Evolutionary conservation across 2,888 invertebrate species (phyloP).

Genomic region (Yponomeuta cagnagella): DNA sequence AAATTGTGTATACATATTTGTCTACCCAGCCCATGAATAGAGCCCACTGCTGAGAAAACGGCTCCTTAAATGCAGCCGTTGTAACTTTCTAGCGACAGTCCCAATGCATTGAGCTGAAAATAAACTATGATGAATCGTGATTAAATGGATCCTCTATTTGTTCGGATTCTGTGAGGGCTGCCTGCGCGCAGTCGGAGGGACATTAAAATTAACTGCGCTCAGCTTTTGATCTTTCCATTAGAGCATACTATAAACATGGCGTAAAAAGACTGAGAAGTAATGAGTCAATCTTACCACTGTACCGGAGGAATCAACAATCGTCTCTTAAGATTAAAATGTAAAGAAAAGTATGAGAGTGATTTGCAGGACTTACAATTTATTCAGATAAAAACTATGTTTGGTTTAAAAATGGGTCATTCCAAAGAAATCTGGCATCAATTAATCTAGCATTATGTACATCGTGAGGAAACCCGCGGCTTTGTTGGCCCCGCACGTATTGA

Average conservation of each 20-base stretch:
- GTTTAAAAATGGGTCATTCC: no score
- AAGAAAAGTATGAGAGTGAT: not conserved
- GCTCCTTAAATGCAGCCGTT: not conserved
- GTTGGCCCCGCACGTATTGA: no score
- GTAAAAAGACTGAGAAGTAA: constrained; percentile 55
- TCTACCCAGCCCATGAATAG: no score
- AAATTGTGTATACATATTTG: no score
- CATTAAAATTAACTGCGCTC: constrained; percentile 72
- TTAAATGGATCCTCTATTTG: constrained; percentile 40
- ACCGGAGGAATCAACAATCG: constrained; percentile 23
- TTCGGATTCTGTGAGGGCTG: constrained; percentile 32
- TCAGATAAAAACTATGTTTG: not conserved
- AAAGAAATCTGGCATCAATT: no score
- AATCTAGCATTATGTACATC: no score
- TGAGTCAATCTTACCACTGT: constrained; percentile 48
- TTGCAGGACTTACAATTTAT: not conserved
- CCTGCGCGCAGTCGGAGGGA: constrained; percentile 58
- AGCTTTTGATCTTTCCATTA: constrained; percentile 75
- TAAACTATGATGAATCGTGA: no score
- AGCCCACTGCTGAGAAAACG: no score
- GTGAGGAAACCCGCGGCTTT: no score
- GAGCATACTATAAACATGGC: constrained; percentile 63
- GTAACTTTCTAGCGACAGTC: not conserved
- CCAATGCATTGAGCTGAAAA: not conserved
- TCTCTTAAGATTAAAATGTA: constrained; percentile 37